Percentiles rank a stretch among this genome's conserved stretches.
phyloP scores from a whole-genome alignment of 1,140 invertebrate genomes.

The Drosophila setifemur region DNA sequence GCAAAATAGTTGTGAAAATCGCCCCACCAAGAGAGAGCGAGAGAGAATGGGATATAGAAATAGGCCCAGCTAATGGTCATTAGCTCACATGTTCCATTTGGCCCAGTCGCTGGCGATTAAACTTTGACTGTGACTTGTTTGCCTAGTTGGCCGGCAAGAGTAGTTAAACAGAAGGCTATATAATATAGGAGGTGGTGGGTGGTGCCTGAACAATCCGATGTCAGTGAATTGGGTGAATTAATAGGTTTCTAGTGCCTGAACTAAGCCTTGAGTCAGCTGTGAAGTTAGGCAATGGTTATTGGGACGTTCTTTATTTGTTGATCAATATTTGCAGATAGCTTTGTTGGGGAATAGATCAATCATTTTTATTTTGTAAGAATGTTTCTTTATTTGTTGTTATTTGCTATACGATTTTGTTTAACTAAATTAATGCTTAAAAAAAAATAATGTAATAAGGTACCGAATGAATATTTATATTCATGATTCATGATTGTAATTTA shows the following conservation, averaged over 20 bases:
- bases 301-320: constrained; percentile 19
- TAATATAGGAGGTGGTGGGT: constrained; percentile 5
- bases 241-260: constrained; percentile 6
- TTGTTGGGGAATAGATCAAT: constrained; percentile 1
- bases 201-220: background rate
- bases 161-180: constrained; percentile 15
- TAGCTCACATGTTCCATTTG: constrained; percentile 23
- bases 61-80: constrained; percentile 18
- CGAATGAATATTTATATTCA: no score
- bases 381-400: background rate
- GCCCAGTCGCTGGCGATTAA: constrained; percentile 23
- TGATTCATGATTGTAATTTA: no score
- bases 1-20: constrained; percentile 21
- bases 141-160: constrained; percentile 24
- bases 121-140: constrained; percentile 40
- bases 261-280: constrained; percentile 10
- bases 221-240: constrained; percentile 5
- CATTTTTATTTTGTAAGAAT: background rate
- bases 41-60: background rate
- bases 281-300: constrained; percentile 5
- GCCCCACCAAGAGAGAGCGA: background rate
- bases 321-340: constrained; percentile 27
- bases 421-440: no score
- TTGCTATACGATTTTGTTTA: background rate
- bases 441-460: no score